phyloP scores from a whole-genome alignment of 2,797 vertebrate species.

The Phoebastria nigripes region DNA sequence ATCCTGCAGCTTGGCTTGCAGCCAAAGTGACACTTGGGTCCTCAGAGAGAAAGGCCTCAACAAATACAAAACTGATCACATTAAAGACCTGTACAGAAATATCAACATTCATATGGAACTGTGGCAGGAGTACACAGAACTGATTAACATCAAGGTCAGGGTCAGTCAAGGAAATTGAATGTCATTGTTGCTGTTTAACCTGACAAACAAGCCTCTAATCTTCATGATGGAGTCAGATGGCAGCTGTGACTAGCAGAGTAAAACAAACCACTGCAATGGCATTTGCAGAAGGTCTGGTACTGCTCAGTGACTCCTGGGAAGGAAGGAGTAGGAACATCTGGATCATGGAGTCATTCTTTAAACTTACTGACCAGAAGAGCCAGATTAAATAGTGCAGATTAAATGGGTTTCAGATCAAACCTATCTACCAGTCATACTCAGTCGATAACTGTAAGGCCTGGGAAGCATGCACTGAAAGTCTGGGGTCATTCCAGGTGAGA shows the following conservation, averaged over 20 bases:
- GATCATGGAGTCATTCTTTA: background rate
- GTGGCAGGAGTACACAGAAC: background rate
- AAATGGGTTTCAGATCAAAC: background rate
- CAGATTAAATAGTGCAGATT: background rate
- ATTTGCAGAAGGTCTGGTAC: background rate
- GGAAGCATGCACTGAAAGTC: background rate
- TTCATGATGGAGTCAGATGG: background rate
- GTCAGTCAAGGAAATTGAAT: background rate
- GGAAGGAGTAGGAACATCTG: background rate
- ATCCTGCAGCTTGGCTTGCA: background rate
- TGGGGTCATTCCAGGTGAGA: background rate
- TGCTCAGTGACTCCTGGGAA: background rate
- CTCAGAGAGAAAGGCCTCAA: background rate
- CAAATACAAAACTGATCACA: background rate
- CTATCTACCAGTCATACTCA: background rate
- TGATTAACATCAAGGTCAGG: background rate
- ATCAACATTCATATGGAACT: background rate
- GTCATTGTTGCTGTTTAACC: background rate
- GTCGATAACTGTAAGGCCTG: background rate
- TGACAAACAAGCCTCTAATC: background rate
- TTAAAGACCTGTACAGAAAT: background rate
- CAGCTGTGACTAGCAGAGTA: background rate
- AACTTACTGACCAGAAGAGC: background rate
- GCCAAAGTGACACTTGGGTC: background rate
- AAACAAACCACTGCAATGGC: background rate